Percentiles rank a stretch among this genome's conserved stretches.
Conservation (phyloP, 2,797 vertebrate genomes). For the Corythornis leucogaster region DNA sequence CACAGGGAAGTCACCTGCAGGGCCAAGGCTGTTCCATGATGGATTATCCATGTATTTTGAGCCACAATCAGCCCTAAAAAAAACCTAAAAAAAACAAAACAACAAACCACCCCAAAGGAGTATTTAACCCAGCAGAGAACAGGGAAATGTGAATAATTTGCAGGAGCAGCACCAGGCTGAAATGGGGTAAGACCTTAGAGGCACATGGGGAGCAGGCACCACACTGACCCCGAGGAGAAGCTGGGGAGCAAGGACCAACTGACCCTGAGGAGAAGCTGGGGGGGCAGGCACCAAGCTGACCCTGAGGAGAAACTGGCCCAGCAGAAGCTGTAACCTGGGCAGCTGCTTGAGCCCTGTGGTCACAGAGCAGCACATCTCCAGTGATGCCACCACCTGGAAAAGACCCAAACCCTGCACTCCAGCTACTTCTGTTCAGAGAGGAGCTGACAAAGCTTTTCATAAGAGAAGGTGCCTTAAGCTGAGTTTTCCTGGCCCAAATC, state of each 20-base stretch:
- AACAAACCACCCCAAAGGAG: not conserved
- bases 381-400: not conserved
- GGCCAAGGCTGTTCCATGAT: not conserved
- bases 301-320: not conserved
- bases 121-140: not conserved
- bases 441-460: not conserved
- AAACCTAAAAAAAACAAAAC: not conserved
- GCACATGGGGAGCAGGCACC: no score
- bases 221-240: not conserved
- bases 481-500: not conserved
- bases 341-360: rapidly evolving
- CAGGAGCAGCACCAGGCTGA: not conserved
- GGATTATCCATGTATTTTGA: not conserved
- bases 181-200: no score
- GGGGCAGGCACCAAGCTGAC: not conserved
- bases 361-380: not conserved
- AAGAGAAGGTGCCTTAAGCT: not conserved
- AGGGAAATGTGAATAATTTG: not conserved
- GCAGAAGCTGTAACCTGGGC: not conserved
- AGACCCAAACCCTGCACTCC: not conserved
- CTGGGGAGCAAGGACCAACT: not conserved
- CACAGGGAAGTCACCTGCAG: not conserved
- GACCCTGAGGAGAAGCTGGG: not conserved
- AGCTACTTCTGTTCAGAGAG: not conserved
- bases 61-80: not conserved